Base-by-base conservation (phyloP, 2,888 invertebrate species). In the Corbicula japonica region DNA sequence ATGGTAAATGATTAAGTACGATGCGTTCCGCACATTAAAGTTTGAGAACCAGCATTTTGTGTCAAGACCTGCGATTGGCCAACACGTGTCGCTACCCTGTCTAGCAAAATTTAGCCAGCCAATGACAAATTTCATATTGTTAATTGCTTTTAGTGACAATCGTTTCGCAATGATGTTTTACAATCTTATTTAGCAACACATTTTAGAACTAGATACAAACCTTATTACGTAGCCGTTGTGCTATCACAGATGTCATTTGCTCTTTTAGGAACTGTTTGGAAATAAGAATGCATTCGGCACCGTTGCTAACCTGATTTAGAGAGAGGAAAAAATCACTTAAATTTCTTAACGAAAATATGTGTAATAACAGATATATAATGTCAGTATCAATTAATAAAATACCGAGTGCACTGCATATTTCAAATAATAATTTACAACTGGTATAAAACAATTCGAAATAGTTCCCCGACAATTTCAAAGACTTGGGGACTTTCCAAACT, bases 241-340 rank as follows among this genome's bases (percentile, higher is more conserved):
- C 62, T 3, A 79, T 77, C n/a, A 70, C 75, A 18, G 30, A 60
- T 26, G 70, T 73, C 66, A 86, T 63, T 15, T 86, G 74, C 44
- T 86, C 84, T 63, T 71, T 78, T 10, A 86, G 71, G 60, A 86
- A 86, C 61, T 84, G 84, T 68, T 86, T 86, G 1, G 84, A 86
- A 28, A 86, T 73, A 8, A 86, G 68, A 6, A 86, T 71, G 50
- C 86, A 86, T 54, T 86, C 86, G n/a, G 83, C 86, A 48, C 86
- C 86, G 69, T 83, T 82, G 50, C 86, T 86, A 35, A 86, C 84
- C 86, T 86, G 70, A 41, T 72, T 48, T 6, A 60, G 6, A 28
- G 41, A 46, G 28, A 10, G 3, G 28, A 30, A 8, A 8, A 5
- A 15, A 34, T 30, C 1, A 18, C 10, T 30, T 18, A 28, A 18